Conservation (phyloP, 2,888 invertebrate species). For the Drosophila robusta region DNA sequence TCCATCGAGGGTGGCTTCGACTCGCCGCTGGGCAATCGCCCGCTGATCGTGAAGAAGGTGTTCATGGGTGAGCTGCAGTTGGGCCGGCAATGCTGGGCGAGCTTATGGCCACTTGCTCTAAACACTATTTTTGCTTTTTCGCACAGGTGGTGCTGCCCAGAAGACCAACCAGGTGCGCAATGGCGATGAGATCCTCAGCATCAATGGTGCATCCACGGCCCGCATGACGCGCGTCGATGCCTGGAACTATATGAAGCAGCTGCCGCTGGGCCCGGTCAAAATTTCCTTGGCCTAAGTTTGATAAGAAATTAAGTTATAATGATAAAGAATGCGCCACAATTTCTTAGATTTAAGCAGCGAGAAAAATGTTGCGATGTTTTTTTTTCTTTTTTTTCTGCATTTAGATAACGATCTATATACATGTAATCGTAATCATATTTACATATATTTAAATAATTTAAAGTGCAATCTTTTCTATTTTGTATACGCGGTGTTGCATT, state of each 20-base stretch:
- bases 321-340: conserved; percentile 70
- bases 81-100: neutral
- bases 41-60: conserved; percentile 95
- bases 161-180: conserved; percentile 93
- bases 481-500: conserved; percentile 30
- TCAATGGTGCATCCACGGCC: conserved; percentile 92
- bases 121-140: too few relatives aligned
- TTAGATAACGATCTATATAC: conserved; percentile 58
- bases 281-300: conserved; percentile 80
- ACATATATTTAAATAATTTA: conserved; percentile 57
- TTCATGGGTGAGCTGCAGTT: conserved; percentile 95
- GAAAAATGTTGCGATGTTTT: conserved; percentile 49
- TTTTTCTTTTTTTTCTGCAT: conserved; percentile 60
- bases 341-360: conserved; percentile 56
- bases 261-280: conserved; percentile 93
- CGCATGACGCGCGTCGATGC: conserved; percentile 96
- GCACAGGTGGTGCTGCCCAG: conserved; percentile 93
- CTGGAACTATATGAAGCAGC: conserved; percentile 96
- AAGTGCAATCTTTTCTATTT: conserved; percentile 57
- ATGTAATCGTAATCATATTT: conserved; percentile 51
- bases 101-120: too few relatives aligned
- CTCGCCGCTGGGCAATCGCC: conserved; percentile 95
- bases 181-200: conserved; percentile 94
- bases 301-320: conserved; percentile 5
- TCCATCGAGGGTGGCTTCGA: conserved; percentile 97